Percentiles rank a stretch among this genome's conserved stretches.
Conservation (phyloP, 1,140 invertebrate species). For the Neomicropteryx cornuta region DNA sequence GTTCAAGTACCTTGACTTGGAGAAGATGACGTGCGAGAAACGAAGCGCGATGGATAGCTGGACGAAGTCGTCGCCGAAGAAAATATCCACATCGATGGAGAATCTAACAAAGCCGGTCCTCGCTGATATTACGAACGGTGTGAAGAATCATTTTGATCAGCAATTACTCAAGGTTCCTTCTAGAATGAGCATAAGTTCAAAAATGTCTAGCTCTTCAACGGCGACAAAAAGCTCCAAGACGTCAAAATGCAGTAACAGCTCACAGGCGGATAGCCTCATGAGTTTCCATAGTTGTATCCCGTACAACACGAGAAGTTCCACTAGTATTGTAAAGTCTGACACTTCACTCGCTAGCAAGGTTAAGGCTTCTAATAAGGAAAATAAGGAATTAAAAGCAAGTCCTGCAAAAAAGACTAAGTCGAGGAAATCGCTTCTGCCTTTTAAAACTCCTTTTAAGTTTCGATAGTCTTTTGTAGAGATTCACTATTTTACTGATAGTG, state of each 20-base stretch:
- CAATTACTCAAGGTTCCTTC: constrained; percentile 26
- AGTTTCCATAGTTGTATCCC: constrained; percentile 15
- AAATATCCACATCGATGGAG: constrained; percentile 16
- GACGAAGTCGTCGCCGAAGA: constrained; percentile 29
- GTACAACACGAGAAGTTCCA: constrained; percentile 17
- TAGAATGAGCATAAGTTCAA: constrained; percentile 24
- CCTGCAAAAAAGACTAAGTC: constrained; percentile 28
- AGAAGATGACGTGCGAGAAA: constrained; percentile 26
- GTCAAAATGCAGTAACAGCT: constrained; percentile 22
- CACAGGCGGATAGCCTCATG: constrained; percentile 16
- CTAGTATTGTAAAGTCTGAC: too few species aligned
- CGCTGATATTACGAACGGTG: constrained; percentile 25
- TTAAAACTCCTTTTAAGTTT: constrained; percentile 40
- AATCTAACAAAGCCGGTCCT: constrained; percentile 24
- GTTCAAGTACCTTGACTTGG: constrained; percentile 36
- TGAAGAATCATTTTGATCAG: constrained; percentile 11
- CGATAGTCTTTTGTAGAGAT: constrained; percentile 13
- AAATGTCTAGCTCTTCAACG: constrained; percentile 21
- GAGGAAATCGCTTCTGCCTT: constrained; percentile 31
- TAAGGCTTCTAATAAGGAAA: constrained; percentile 7
- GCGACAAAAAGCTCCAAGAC: constrained; percentile 12
- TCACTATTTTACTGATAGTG: constrained; percentile 4
- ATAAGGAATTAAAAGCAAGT: too few species aligned
- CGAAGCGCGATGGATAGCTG: constrained; percentile 23
- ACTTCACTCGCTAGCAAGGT: background rate